Percentiles rank a stretch among this genome's conserved stretches.
phyloP scores from a whole-genome alignment of 2,797 vertebrate genomes.

The Cossypha dichroa region DNA sequence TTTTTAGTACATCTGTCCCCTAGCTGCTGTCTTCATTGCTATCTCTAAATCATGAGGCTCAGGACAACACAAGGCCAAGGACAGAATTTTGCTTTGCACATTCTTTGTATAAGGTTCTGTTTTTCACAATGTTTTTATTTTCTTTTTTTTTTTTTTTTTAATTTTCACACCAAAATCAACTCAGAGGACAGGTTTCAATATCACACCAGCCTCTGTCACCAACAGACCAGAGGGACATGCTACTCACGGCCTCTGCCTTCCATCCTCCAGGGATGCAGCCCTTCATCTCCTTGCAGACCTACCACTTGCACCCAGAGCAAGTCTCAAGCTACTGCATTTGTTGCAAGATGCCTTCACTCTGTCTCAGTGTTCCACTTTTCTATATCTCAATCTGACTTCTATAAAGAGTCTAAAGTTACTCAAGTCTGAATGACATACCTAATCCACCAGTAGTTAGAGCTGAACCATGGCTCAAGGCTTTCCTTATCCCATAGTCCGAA shows the following conservation, averaged over 20 bases:
- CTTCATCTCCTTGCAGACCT: not conserved
- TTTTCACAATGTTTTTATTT: not conserved
- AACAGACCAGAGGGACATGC: fast-evolving
- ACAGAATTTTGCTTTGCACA: not conserved
- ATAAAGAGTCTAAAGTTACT: not conserved
- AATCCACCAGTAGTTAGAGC: not conserved
- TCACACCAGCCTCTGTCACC: not conserved
- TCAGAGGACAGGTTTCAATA: not conserved
- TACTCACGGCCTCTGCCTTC: not conserved
- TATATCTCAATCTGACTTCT: not conserved
- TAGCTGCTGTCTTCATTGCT: not conserved
- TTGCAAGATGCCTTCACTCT: not conserved
- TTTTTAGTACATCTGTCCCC: not conserved
- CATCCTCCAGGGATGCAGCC: not conserved
- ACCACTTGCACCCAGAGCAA: not conserved
- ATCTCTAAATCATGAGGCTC: not conserved
- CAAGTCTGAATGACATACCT: constrained; percentile 16
- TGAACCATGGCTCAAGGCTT: not conserved
- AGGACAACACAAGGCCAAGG: not conserved
- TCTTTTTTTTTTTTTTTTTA: fast-evolving
- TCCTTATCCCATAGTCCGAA: constrained; percentile 17
- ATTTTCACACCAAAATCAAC: not conserved
- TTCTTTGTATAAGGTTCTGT: not conserved
- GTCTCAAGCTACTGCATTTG: not conserved
- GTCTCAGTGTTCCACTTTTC: not conserved